Base-by-base conservation (phyloP, 2,888 invertebrate species). In the Apamea epomidion region DNA sequence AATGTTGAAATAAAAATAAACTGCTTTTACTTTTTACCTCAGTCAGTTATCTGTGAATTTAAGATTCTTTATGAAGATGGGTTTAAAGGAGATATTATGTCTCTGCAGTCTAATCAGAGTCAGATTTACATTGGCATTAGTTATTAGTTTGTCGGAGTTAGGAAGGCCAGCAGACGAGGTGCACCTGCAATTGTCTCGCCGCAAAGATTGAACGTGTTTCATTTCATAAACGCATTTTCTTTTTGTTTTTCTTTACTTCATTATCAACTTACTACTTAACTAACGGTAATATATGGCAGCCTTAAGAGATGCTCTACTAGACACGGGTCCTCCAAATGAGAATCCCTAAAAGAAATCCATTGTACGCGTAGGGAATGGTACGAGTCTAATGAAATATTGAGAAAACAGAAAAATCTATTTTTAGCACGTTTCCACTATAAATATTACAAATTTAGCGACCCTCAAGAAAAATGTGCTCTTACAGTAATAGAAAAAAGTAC, bases 401-500 rank as follows among this genome's bases (percentile, higher is more conserved):
- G 12, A 32, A 67, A 71, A 45, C 18, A 37, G n/a, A 0, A 72
- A 45, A 48, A n/a, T 37, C 32, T 42, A 78, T 69, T 58, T 29
- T 12, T 1, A 74, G 60, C 25, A 18, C 29, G 54, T 62, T 78
- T 18, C 8, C 29, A 51, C 62, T 58, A 25, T 32, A 42, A 42
- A 68, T 32, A 76, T 84, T 32, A 84, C 12, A 51, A 18, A 42
- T 69, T 69, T 62, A 78, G 67, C 21, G 32, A 32, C 16, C 3
- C 1, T 10, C 16, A 65, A 78, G 64, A 74, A 74, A 70, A 70
- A 78, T 83, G 58, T 29, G 37, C 74, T 54, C 71, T 64, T 58
- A 75, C 51, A 74, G 48, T 84, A 73, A 80, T 80, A 25, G 74
- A 67, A 81, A 80, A 48, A 84, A 65, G 74, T 85, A 80, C 81